Conservation (phyloP, 2,113 vertebrate genomes). For the Serinus canaria region DNA sequence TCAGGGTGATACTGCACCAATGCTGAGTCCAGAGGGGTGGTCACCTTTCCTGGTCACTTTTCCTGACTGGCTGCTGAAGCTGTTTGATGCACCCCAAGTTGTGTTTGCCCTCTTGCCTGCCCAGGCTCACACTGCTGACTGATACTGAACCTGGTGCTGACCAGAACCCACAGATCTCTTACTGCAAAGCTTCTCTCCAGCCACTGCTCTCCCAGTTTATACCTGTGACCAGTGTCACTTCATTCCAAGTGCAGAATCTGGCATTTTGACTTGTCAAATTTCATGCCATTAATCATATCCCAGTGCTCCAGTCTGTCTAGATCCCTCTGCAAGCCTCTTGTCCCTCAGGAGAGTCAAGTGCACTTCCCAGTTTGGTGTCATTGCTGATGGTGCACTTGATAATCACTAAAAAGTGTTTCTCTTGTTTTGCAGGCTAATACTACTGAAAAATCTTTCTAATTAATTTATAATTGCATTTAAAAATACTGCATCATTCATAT, state of each 20-base stretch:
- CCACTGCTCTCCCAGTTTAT: neutral
- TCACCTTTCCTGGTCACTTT: neutral
- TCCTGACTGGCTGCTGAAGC: rapidly evolving
- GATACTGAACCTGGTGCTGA: neutral
- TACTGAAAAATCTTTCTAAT: neutral
- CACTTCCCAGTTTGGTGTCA: neutral
- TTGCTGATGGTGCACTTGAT: neutral
- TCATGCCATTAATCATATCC: neutral
- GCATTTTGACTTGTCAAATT: neutral
- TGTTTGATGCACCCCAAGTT: neutral
- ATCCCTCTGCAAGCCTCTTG: neutral
- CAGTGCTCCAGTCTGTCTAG: neutral
- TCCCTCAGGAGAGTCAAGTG: neutral
- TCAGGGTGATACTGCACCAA: rapidly evolving
- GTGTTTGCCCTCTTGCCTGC: neutral
- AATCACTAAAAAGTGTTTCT: neutral
- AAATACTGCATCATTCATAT: neutral
- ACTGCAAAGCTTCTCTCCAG: neutral
- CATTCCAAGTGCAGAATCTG: neutral
- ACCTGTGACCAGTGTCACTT: neutral
- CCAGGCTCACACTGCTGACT: neutral
- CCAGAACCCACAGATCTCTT: neutral
- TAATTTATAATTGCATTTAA: neutral
- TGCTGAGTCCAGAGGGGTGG: rapidly evolving
- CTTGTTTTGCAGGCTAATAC: neutral